Evolutionary conservation across 1,140 invertebrate genomes (phyloP).

Genomic region (Myzus persicae): DNA sequence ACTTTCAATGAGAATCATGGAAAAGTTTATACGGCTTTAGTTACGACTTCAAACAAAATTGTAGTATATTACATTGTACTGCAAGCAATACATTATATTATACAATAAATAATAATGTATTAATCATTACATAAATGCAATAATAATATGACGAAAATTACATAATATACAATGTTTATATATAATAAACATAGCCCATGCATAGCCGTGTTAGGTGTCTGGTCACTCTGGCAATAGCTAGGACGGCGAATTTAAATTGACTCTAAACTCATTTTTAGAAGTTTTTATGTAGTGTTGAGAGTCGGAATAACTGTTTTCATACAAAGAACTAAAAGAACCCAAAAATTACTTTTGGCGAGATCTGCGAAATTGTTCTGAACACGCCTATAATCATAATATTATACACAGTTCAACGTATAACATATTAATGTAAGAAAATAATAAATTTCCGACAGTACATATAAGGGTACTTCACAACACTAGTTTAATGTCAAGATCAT

Average conservation of each 20-base stretch:
- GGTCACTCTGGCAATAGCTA: background rate
- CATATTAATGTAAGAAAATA: conserved; percentile 38
- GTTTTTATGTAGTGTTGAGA: background rate
- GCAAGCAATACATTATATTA: background rate
- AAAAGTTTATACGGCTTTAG: background rate
- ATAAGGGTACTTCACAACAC: conserved; percentile 34
- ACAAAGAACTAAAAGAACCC: background rate
- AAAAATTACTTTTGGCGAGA: background rate
- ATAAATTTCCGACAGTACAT: conserved; percentile 28
- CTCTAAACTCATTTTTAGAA: background rate
- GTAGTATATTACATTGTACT: conserved; percentile 8
- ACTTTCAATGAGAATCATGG: background rate
- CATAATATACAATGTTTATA: background rate
- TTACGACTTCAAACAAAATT: background rate
- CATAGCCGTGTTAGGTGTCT: background rate
- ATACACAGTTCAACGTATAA: background rate
- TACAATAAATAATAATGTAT: background rate
- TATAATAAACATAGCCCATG: background rate
- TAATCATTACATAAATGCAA: background rate
- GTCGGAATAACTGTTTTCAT: background rate
- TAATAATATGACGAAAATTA: background rate
- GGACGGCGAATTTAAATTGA: background rate
- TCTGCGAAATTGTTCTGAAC: background rate
- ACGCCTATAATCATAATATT: background rate
- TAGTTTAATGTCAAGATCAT: conserved; percentile 32